Percentiles rank a stretch among this genome's conserved stretches.
phyloP scores from a whole-genome alignment of 2,888 invertebrate species.

The Cheilosia scutellata region DNA sequence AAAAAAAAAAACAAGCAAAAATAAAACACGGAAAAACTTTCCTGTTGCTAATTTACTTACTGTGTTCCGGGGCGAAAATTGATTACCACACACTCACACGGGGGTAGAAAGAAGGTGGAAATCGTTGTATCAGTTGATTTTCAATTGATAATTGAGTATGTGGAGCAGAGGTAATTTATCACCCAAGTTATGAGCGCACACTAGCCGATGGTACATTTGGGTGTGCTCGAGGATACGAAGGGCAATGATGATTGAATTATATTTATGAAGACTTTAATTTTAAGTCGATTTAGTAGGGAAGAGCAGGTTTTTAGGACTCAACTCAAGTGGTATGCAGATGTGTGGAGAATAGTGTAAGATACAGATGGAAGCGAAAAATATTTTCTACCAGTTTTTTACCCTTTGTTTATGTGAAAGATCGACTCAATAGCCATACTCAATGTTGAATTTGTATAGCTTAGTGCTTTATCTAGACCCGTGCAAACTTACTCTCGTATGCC shows the following conservation, averaged over 20 bases:
- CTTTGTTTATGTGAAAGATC: too few species aligned
- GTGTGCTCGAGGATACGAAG: constrained; percentile 12
- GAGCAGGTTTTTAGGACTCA: too few species aligned
- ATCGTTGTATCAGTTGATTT: constrained; percentile 70
- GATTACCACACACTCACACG: constrained; percentile 50
- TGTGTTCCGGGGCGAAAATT: constrained; percentile 64
- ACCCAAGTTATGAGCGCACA: constrained; percentile 61
- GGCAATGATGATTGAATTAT: constrained; percentile 48
- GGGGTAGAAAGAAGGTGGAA: constrained; percentile 54
- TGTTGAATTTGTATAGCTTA: too few species aligned
- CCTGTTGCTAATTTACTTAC: constrained; percentile 74
- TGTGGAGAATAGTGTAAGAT: too few species aligned
- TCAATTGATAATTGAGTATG: constrained; percentile 74
- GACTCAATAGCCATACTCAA: too few species aligned
- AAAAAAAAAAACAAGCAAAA: constrained; percentile 18
- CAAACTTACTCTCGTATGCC: too few species aligned
- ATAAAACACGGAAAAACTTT: constrained; percentile 60
- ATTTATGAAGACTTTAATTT: constrained; percentile 33
- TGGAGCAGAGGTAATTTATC: constrained; percentile 73
- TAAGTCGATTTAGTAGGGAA: neutral
- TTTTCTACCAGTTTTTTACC: too few species aligned
- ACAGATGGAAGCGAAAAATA: too few species aligned
- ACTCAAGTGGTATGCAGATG: too few species aligned
- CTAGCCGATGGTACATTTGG: constrained; percentile 3
- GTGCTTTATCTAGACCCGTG: too few species aligned